These are phyloP conservation scores for Pentamera pediparva DNA, from an alignment of 53 echinoderm and acorn worm species.

Conservation along the genomic window DNA sequence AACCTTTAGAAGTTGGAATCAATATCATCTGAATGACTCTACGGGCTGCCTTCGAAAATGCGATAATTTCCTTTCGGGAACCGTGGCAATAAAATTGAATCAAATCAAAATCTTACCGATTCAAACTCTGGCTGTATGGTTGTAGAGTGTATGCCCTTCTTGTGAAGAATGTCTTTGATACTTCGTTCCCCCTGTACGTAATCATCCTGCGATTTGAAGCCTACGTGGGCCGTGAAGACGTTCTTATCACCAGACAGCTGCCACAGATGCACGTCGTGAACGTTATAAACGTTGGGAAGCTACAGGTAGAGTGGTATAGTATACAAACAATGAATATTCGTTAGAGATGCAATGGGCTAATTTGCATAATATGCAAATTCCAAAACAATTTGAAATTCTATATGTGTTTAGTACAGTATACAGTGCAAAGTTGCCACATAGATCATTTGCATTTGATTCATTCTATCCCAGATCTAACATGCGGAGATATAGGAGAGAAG, in stretches of 20 bases:
- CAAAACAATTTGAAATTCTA: neutral
- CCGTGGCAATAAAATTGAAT: neutral
- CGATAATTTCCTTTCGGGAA: neutral
- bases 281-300: conserved; percentile 29
- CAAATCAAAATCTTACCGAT: no score
- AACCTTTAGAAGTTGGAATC: no score
- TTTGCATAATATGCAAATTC: neutral
- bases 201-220: conserved; percentile 62
- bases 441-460: neutral
- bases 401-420: no score
- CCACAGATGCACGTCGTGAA: conserved; percentile 97
- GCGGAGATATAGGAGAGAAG: neutral
- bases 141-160: conserved; percentile 85
- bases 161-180: conserved; percentile 76
- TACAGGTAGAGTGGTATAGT: neutral
- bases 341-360: neutral
- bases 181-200: conserved; percentile 52
- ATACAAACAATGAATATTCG: neutral
- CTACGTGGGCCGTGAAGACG: conserved; percentile 81
- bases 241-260: conserved; percentile 76
- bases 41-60: no score
- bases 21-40: no score
- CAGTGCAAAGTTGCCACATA: neutral
- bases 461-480: neutral
- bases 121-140: conserved; percentile 97